These are phyloP conservation scores for Pterocles burchelli DNA, from an alignment of 2,113 vertebrate species.

Conservation along the genomic window DNA sequence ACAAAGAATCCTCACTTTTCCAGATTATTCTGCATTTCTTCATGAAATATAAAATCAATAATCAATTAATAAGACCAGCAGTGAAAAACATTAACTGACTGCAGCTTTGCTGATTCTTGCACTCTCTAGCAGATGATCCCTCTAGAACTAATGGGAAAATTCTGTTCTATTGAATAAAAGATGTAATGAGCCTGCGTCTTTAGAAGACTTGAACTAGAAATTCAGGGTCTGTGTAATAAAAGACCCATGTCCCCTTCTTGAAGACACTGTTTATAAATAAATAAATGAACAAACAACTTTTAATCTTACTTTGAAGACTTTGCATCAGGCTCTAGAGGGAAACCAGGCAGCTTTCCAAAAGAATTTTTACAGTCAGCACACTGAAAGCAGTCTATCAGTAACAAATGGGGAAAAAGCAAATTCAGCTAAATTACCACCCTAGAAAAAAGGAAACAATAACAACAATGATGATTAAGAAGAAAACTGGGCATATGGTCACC, in stretches of 20 bases:
- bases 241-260: neutral
- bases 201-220: constrained; percentile 20
- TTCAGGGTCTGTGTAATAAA: constrained; percentile 25
- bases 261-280: constrained; percentile 66
- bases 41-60: neutral
- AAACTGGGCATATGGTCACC: constrained; percentile 30
- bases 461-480: neutral
- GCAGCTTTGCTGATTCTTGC: neutral
- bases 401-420: constrained; percentile 60
- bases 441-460: neutral
- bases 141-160: neutral
- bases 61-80: neutral
- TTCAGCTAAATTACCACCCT: constrained; percentile 72
- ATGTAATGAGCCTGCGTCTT: neutral
- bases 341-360: constrained; percentile 71
- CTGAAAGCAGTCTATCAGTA: constrained; percentile 64
- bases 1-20: neutral
- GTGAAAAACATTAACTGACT: neutral
- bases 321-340: constrained; percentile 63
- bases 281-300: constrained; percentile 31
- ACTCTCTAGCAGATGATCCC: neutral
- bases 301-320: constrained; percentile 73
- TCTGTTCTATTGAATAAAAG: neutral
- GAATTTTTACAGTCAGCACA: constrained; percentile 71
- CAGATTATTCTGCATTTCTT: neutral